Base-by-base conservation (phyloP, 2,888 invertebrate genomes). In the Perizoma flavofasciatum region DNA sequence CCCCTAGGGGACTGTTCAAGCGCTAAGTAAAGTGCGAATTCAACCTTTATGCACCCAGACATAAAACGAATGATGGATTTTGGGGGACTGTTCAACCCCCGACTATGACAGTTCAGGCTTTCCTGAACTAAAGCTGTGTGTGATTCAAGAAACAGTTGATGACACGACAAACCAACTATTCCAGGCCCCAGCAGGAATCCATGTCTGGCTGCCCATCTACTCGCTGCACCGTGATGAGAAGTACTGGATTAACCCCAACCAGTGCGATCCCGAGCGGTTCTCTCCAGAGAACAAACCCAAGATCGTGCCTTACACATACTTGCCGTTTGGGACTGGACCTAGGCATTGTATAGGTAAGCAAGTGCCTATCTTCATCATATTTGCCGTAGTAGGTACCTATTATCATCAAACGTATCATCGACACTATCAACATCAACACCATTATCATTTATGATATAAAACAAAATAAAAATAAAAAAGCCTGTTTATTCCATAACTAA, bases 281-380 rank as follows among this genome's bases (percentile, higher is more conserved):
- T 69, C 81, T 5, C 68, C 82, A 8, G 72, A 73, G 8, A 72
- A 75, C 52, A 80, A 76, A 54, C 69, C 77, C 1, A 57, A 78
- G 6, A 83, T 87, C 11, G 69, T 78, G 51, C 86, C 88, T 0
- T 86, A 86, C 61, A 82, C 85, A 0, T 92, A 88, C 50, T 65
- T 90, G 58, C 89, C 91, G 0, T 92, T 92, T 54, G 92, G 92
- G 3, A 77, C 79, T n/a, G 91, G 91, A 44, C 92, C 90, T 0
- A 70, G 91, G 39, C 86, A 84, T 71, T 92, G 92, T 59, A 85
- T 92, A 46, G 92, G 89, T 88, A 70, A 75, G 46, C n/a, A n/a
- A n/a, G n/a, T n/a, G n/a, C n/a, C n/a, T n/a, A n/a, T n/a, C n/a
- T n/a, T n/a, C n/a, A n/a, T n/a, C n/a, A n/a, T n/a, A n/a, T n/a